Base-by-base conservation (phyloP, 2,113 vertebrate genomes). In the Tragelaphus scriptus region DNA sequence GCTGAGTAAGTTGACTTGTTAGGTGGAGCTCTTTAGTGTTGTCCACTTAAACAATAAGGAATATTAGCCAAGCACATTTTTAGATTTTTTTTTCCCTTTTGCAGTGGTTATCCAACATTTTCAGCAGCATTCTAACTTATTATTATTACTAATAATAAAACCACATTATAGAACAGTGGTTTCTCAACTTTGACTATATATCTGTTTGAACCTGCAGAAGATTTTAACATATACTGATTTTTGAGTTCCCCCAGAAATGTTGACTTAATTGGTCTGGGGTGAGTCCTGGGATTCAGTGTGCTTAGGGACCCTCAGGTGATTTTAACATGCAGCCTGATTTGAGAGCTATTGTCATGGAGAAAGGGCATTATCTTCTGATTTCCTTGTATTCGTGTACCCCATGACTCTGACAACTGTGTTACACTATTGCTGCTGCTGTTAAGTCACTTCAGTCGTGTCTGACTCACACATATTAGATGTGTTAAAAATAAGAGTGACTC, bases 111-210 rank as follows among this genome's bases (percentile, higher is more conserved):
- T 77, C 36, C 44, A 87, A 44, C 30, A 92, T 63, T 32, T 63
- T 71, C 58, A 95, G n/a, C n/a, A 61, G 6, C 21, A 86, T 87
- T 80, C 82, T 86, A 84, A 79, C n/a, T 25, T 21, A 87, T 30
- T 86, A 40, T 61, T 92, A 28, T 47, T 80, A 80, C 16, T 21
- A 95, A 84, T 68, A 96, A 58, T 82, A 95, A 86, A 95, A 84
- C 65, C 71, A 88, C 30, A 56, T 88, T 65, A 14, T 17, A 40
- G 53, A 88, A 81, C 21, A 56, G n/a, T 1, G 17, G 49, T 90
- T 59, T 30, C 47, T 92, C 49, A 86, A 90, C 40, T 17, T 92
- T 77, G 5, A 40, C 85, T 89, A 19, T 92, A 15, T 63, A 32
- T 63, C 89, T 2, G 26, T 97, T 75, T 40, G 71, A 93, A 93